Conservation (phyloP, 2,888 invertebrate species). For the Zaprionus obscuricornis region DNA sequence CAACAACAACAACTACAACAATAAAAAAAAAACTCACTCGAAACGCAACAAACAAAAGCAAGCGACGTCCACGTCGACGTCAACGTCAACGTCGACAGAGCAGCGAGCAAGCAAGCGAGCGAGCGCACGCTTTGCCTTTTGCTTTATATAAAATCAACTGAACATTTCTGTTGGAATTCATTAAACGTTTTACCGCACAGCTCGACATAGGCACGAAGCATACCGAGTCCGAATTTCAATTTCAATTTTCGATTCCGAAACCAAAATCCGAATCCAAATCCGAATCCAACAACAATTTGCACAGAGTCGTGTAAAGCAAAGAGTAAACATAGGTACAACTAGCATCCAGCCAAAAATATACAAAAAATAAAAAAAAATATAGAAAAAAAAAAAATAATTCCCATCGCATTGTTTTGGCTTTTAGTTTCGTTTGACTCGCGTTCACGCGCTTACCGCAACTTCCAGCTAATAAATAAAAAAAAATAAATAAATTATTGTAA, state of each 20-base stretch:
- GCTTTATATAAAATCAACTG: constrained; percentile 81
- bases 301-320: constrained; percentile 52
- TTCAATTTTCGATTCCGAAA: too few relatives aligned
- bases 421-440: constrained; percentile 44
- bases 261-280: constrained; percentile 33
- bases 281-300: constrained; percentile 14
- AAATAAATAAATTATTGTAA: neutral
- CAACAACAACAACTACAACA: constrained; percentile 2
- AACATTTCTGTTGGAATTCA: constrained; percentile 80
- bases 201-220: constrained; percentile 58
- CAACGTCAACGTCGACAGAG: constrained; percentile 26
- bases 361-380: too few relatives aligned
- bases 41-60: constrained; percentile 59
- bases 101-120: too few relatives aligned
- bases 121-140: constrained; percentile 57
- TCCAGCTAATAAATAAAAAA: neutral
- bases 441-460: constrained; percentile 23
- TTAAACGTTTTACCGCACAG: constrained; percentile 80
- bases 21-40: constrained; percentile 59
- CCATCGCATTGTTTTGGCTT: constrained; percentile 31
- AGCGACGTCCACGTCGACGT: constrained; percentile 49
- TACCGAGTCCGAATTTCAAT: constrained; percentile 28
- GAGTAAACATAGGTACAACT: constrained; percentile 36
- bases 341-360: constrained; percentile 46
- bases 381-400: too few relatives aligned